Conservation (phyloP, 2,113 vertebrate genomes). For the Oxyura jamaicensis region DNA sequence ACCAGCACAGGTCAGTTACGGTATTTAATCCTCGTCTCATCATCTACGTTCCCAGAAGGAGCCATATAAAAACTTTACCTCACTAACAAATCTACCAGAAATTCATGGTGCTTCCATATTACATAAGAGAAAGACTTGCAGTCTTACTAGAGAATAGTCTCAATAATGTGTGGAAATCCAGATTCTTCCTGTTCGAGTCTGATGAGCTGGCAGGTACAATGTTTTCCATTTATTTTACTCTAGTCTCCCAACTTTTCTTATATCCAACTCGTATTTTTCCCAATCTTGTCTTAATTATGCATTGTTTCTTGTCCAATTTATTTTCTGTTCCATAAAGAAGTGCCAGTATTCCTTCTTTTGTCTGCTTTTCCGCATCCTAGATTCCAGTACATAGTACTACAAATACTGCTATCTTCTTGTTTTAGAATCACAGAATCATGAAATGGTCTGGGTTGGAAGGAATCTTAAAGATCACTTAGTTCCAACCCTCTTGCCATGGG, state of each 20-base stretch:
- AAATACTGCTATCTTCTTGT: not conserved
- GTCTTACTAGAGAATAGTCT: not conserved
- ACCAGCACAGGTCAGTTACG: not conserved
- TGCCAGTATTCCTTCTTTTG: not conserved
- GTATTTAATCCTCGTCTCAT: not conserved
- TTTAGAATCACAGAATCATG: no score
- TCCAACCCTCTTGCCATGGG: no score
- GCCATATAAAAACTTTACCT: not conserved
- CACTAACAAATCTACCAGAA: not conserved
- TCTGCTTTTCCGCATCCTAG: not conserved
- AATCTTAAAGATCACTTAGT: no score
- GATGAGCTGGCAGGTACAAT: not conserved
- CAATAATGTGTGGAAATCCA: not conserved
- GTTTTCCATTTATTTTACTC: not conserved
- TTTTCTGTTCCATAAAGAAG: not conserved
- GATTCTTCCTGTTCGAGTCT: not conserved
- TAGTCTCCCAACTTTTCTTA: not conserved
- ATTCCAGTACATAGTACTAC: not conserved
- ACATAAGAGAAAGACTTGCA: not conserved
- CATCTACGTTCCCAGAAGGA: not conserved
- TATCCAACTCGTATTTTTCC: not conserved
- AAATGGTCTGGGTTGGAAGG: no score
- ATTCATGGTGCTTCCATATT: not conserved
- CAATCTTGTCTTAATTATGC: not conserved
- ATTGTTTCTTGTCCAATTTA: not conserved